Conservation (phyloP, 2,888 invertebrate genomes). For the Noctua comes region DNA sequence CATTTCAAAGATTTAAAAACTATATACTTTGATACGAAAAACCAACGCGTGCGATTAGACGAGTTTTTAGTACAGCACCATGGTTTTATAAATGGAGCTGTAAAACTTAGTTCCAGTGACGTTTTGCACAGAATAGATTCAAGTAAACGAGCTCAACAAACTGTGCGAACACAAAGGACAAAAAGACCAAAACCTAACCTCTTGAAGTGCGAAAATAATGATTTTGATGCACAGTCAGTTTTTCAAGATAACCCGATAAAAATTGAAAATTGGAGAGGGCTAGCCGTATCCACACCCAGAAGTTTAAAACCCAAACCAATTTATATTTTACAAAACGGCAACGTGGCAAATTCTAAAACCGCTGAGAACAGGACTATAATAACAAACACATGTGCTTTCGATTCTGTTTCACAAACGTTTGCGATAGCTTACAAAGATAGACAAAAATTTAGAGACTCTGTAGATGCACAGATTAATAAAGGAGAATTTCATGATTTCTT, state of each 20-base stretch:
- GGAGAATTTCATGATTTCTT: constrained; percentile 34
- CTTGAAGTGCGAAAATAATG: constrained; percentile 22
- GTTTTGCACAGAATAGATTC: constrained; percentile 25
- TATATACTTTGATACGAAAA: constrained; percentile 43
- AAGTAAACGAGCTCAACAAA: constrained; percentile 29
- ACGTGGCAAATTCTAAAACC: constrained; percentile 34
- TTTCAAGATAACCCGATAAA: constrained; percentile 27
- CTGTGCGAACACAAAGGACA: constrained; percentile 17
- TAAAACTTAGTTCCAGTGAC: constrained; percentile 43
- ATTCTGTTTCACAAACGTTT: constrained; percentile 37
- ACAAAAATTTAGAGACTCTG: constrained; percentile 12
- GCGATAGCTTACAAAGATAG: constrained; percentile 38
- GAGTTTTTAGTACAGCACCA: constrained; percentile 50
- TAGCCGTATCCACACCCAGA: constrained; percentile 34
- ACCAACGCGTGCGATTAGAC: constrained; percentile 45
- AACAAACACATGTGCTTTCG: constrained; percentile 41
- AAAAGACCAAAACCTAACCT: constrained; percentile 7
- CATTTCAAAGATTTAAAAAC: constrained; percentile 56
- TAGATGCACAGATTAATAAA: constrained; percentile 28
- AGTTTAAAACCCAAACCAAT: constrained; percentile 33
- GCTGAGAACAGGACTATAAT: constrained; percentile 22
- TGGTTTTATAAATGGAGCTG: constrained; percentile 38
- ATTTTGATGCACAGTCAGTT: constrained; percentile 34
- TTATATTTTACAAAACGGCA: constrained; percentile 45
- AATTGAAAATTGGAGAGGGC: constrained; percentile 33